phyloP scores from a whole-genome alignment of 92 coral and sea anemone genomes.

The Epizoanthus stellaris region DNA sequence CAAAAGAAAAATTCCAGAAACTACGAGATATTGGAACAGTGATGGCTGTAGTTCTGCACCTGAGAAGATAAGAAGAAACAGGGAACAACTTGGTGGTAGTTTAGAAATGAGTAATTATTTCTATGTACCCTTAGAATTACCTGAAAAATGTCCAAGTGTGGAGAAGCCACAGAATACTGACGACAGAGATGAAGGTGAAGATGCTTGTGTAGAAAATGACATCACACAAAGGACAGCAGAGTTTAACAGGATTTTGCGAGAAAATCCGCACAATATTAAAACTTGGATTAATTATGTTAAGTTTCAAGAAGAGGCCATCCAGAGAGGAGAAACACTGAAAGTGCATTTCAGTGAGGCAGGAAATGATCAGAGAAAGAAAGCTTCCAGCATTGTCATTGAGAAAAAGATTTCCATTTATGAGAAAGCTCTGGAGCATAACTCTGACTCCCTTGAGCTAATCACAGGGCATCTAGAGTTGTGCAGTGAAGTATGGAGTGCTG shows the following conservation, averaged over 20 bases:
- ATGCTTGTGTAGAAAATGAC: slow-evolving; percentile 34
- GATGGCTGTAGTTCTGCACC: slow-evolving; percentile 15
- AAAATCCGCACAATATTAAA: slow-evolving; percentile 80
- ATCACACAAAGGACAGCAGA: slow-evolving; percentile 65
- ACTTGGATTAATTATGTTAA: slow-evolving; percentile 84
- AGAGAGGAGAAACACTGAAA: slow-evolving; percentile 54
- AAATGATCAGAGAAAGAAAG: slow-evolving; percentile 75
- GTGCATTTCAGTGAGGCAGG: slow-evolving; percentile 64
- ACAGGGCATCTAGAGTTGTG: slow-evolving; percentile 75
- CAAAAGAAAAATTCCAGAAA: slow-evolving; percentile 44
- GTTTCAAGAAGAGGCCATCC: slow-evolving; percentile 73
- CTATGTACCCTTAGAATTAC: slow-evolving; percentile 79
- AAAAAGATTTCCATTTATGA: slow-evolving; percentile 89
- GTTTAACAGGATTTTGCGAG: slow-evolving; percentile 75
- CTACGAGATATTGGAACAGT: slow-evolving; percentile 63
- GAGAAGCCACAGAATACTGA: slow-evolving; percentile 24
- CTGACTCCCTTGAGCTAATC: slow-evolving; percentile 78
- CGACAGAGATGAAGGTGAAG: slow-evolving; percentile 2
- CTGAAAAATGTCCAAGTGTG: slow-evolving; percentile 32
- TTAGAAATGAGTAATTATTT: slow-evolving; percentile 64
- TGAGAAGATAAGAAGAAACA: background rate
- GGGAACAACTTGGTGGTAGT: slow-evolving; percentile 1
- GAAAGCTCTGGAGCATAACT: slow-evolving; percentile 89
- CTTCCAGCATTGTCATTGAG: slow-evolving; percentile 64
- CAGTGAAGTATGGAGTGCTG: slow-evolving; percentile 68